Conservation (phyloP, 2,797 vertebrate species). For the Microctenopoma stevenorrisi region DNA sequence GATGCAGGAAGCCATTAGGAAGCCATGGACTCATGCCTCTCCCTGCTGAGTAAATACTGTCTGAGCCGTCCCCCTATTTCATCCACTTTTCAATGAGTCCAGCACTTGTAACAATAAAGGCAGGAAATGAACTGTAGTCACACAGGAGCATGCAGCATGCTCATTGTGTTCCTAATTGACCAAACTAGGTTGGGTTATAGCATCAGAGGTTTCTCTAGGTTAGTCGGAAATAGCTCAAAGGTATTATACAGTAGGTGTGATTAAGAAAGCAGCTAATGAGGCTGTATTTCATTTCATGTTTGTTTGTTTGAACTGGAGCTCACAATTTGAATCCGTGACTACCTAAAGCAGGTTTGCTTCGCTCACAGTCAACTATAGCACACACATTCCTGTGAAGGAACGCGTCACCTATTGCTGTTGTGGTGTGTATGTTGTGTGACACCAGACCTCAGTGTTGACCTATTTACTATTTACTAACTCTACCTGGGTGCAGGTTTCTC, state of each 20-base stretch:
- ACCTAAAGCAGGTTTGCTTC: background rate
- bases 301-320: constrained; percentile 22
- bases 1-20: constrained; percentile 94
- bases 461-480: constrained; percentile 42
- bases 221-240: constrained; percentile 57
- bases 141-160: constrained; percentile 60
- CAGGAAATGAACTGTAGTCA: constrained; percentile 78
- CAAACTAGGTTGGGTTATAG: constrained; percentile 62
- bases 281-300: constrained; percentile 23
- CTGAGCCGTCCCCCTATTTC: constrained; percentile 54
- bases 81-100: constrained; percentile 68
- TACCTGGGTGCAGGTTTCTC: constrained; percentile 49
- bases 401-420: constrained; percentile 8
- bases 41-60: constrained; percentile 79
- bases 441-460: background rate
- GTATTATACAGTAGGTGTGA: constrained; percentile 35
- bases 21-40: constrained; percentile 79
- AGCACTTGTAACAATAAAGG: constrained; percentile 76
- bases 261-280: constrained; percentile 57
- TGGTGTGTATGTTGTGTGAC: background rate
- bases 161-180: constrained; percentile 73
- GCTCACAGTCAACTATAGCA: background rate
- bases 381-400: background rate
- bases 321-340: constrained; percentile 18
- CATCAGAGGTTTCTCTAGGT: constrained; percentile 50